These are phyloP conservation scores for Pterois miles DNA, from an alignment of 2,797 vertebrate species.

Conservation along the genomic window DNA sequence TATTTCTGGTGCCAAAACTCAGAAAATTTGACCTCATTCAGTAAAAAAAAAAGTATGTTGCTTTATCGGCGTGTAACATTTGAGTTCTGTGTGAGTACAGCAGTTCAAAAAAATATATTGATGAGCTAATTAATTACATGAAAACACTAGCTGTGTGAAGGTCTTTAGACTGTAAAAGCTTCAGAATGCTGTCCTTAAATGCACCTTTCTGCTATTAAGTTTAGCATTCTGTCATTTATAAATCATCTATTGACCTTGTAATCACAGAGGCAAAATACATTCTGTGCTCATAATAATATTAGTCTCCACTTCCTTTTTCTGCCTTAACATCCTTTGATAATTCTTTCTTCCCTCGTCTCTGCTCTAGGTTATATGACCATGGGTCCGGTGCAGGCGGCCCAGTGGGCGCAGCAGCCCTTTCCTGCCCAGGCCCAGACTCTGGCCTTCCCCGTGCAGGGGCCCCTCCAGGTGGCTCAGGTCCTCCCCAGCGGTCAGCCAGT, in stretches of 20 bases:
- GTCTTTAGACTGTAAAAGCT: too few species aligned
- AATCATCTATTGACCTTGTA: neutral
- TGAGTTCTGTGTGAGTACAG: too few species aligned
- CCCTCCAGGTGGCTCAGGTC: constrained; percentile 93
- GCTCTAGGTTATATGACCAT: constrained; percentile 96
- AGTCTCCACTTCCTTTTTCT: neutral
- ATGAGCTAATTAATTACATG: too few species aligned
- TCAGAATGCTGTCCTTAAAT: neutral
- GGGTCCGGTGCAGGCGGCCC: constrained; percentile 95
- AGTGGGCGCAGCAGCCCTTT: constrained; percentile 97
- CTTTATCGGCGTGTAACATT: too few species aligned
- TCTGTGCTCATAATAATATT: neutral
- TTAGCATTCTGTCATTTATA: neutral
- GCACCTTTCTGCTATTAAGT: neutral
- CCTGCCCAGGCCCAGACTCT: constrained; percentile 88
- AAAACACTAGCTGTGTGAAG: too few species aligned
- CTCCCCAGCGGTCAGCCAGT: constrained; percentile 95
- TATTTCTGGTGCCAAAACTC: rapidly evolving
- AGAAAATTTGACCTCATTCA: too few species aligned
- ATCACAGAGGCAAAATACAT: neutral
- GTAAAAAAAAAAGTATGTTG: too few species aligned
- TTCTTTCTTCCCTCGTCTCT: neutral
- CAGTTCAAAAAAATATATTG: too few species aligned
- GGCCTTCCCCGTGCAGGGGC: constrained; percentile 94
- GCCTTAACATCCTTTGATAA: neutral